Conservation (phyloP, 2,797 vertebrate species). For the Sternarchorhynchus goeldii region DNA sequence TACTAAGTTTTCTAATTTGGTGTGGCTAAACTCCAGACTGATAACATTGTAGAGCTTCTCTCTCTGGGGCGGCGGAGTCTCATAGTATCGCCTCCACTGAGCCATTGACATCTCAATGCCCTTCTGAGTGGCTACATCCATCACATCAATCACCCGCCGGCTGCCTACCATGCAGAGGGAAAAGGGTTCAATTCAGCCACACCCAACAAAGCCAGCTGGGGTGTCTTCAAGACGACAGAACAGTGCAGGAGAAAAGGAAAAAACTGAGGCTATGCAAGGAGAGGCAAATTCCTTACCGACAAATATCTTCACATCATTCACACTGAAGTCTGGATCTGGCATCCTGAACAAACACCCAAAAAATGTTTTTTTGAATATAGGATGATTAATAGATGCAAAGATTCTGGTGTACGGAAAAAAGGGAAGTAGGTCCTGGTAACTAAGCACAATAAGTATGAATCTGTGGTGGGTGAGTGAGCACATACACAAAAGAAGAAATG, state of each 20-base stretch:
- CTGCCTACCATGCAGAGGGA: slow-evolving; percentile 76
- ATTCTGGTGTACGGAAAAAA: not conserved
- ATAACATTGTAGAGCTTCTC: slow-evolving; percentile 97
- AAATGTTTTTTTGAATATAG: not conserved
- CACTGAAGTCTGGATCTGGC: slow-evolving; percentile 92
- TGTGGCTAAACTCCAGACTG: slow-evolving; percentile 98
- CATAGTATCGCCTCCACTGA: slow-evolving; percentile 96
- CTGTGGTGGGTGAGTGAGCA: not conserved
- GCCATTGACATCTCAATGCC: slow-evolving; percentile 99
- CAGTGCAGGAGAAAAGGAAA: not conserved
- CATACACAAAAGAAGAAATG: not conserved
- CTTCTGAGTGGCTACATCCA: slow-evolving; percentile 97
- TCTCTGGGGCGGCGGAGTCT: slow-evolving; percentile 87
- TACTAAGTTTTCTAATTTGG: slow-evolving; percentile 92
- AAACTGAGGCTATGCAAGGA: not conserved
- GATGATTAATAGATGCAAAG: no score
- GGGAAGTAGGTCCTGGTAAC: not conserved
- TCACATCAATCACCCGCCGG: slow-evolving; percentile 94
- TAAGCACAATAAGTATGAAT: not conserved
- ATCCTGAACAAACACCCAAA: slow-evolving; percentile 77
- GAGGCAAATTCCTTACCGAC: slow-evolving; percentile 81
- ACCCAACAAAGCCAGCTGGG: not conserved
- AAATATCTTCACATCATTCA: slow-evolving; percentile 92
- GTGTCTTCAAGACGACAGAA: no score
- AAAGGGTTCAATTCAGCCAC: not conserved